Evolutionary conservation across 2,113 vertebrate species (phyloP).

Genomic region (Megaceryle torquata): DNA sequence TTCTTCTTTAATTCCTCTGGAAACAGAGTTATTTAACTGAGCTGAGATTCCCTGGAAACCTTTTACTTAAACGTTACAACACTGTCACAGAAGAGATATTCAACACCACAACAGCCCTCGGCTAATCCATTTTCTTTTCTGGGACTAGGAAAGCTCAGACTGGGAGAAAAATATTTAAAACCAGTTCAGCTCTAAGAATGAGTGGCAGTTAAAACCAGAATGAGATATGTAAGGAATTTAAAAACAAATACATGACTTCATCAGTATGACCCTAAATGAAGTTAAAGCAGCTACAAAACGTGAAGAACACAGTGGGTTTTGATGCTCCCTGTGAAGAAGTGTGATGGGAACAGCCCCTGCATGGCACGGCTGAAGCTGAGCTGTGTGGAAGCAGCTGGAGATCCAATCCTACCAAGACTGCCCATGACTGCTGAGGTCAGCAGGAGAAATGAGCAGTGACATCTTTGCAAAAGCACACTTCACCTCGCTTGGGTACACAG

Average conservation of each 20-base stretch:
- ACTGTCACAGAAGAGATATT: neutral
- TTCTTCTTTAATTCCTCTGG: neutral
- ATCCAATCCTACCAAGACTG: neutral
- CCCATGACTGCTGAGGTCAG: neutral
- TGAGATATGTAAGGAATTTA: neutral
- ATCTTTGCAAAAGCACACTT: neutral
- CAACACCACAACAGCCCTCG: neutral
- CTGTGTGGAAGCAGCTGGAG: neutral
- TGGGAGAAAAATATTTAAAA: neutral
- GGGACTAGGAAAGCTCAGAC: neutral
- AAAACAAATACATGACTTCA: neutral
- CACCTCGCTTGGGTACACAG: neutral
- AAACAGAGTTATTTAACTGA: neutral
- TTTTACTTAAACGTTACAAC: neutral
- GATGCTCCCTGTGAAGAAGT: neutral
- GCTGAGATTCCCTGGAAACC: neutral
- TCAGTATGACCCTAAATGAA: neutral
- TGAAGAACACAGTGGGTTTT: rapidly evolving
- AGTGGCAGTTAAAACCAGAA: neutral
- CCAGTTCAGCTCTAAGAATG: neutral
- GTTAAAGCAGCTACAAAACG: neutral
- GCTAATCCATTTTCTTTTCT: neutral
- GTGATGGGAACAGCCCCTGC: neutral
- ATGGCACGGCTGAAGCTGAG: neutral
- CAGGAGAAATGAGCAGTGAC: rapidly evolving